These are phyloP conservation scores for Acanthurus tractus DNA, from an alignment of 2,797 vertebrate species.

Conservation along the genomic window DNA sequence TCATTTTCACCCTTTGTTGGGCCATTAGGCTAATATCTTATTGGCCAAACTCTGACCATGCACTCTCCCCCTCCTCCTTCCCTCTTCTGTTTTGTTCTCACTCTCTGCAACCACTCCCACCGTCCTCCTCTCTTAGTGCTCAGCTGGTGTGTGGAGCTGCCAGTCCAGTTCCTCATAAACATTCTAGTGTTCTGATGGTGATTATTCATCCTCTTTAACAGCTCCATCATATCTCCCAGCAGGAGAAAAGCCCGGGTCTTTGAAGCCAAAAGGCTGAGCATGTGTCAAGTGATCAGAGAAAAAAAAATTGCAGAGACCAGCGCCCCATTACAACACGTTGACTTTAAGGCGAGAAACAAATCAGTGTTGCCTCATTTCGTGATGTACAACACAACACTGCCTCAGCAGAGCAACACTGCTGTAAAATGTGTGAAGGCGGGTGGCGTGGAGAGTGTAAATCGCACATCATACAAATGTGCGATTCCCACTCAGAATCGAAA, in stretches of 20 bases:
- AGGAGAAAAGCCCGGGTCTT: conserved; percentile 24
- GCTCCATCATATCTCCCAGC: conserved; percentile 54
- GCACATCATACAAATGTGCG: conserved; percentile 34
- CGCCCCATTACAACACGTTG: conserved; percentile 26
- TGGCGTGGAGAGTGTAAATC: conserved; percentile 37
- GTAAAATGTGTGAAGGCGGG: conserved; percentile 56
- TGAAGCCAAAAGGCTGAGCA: conserved; percentile 39
- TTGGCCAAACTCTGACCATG: conserved; percentile 58
- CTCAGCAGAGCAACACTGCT: conserved; percentile 11
- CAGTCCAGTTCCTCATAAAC: conserved; percentile 60
- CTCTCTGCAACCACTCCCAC: conserved; percentile 57
- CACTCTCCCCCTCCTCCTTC: conserved; percentile 36
- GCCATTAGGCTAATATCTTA: conserved; percentile 68
- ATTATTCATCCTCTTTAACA: conserved; percentile 58
- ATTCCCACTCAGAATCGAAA: conserved; percentile 1
- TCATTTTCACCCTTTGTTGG: conserved; percentile 65
- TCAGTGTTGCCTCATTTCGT: conserved; percentile 38
- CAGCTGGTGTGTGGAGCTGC: conserved; percentile 51
- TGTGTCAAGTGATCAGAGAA: conserved; percentile 55
- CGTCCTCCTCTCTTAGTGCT: conserved; percentile 30
- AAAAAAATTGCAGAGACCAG: conserved; percentile 22
- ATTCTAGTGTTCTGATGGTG: conserved; percentile 51
- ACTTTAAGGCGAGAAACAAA: conserved; percentile 51
- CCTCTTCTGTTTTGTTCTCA: conserved; percentile 53
- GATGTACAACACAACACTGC: conserved; percentile 22